Evolutionary conservation across 2,888 invertebrate species (phyloP).

Genomic region (Pocota personata): DNA sequence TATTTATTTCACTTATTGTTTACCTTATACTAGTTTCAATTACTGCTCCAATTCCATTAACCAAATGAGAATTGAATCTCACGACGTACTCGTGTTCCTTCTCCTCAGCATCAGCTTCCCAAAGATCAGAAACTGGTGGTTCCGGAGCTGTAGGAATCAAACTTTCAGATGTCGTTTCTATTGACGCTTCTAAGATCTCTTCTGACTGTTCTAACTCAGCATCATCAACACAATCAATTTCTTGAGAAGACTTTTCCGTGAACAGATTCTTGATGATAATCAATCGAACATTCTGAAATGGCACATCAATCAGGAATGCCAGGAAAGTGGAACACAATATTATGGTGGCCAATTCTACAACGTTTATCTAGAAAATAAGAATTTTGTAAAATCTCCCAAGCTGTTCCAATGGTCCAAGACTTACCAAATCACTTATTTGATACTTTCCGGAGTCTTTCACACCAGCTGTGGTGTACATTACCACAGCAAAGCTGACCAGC

Average conservation of each 20-base stretch:
- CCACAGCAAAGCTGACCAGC: slow-evolving; percentile 87
- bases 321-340: slow-evolving; percentile 84
- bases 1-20: too few species aligned
- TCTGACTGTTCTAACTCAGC: slow-evolving; percentile 78
- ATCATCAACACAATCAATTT: slow-evolving; percentile 70
- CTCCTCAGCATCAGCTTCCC: slow-evolving; percentile 81
- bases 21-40: slow-evolving; percentile 51
- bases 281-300: slow-evolving; percentile 84
- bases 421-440: slow-evolving; percentile 85
- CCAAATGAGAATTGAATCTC: slow-evolving; percentile 57
- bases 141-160: slow-evolving; percentile 75
- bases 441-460: slow-evolving; percentile 86
- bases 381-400: neutral
- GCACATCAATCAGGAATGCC: slow-evolving; percentile 87
- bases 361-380: slow-evolving; percentile 84
- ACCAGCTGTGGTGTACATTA: slow-evolving; percentile 87
- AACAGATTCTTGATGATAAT: slow-evolving; percentile 82
- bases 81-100: slow-evolving; percentile 76
- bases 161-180: slow-evolving; percentile 51
- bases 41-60: slow-evolving; percentile 47
- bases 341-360: slow-evolving; percentile 84
- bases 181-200: slow-evolving; percentile 40
- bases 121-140: slow-evolving; percentile 82
- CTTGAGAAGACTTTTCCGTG: slow-evolving; percentile 76
- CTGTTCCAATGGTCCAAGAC: slow-evolving; percentile 73